Percentiles rank a stretch among this genome's conserved stretches.
phyloP scores from a whole-genome alignment of 1,140 invertebrate species.

The Acromyrmex heyeri region DNA sequence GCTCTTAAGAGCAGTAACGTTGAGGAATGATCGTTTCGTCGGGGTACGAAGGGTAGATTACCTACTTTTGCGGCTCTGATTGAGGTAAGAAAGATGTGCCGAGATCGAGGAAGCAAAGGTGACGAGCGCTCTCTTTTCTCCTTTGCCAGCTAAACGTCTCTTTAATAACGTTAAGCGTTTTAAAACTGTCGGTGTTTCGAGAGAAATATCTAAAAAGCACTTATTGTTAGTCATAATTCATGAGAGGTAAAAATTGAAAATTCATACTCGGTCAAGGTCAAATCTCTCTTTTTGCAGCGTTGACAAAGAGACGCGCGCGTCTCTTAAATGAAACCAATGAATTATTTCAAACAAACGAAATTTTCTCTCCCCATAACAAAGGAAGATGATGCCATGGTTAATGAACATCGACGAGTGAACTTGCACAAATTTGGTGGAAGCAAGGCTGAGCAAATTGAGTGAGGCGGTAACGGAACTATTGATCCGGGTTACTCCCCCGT shows the following conservation, averaged over 20 bases:
- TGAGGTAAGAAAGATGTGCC: constrained; percentile 5
- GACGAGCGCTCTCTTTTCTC: not conserved
- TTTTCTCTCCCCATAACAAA: not conserved
- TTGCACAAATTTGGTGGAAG: constrained; percentile 72
- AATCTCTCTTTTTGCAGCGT: not conserved
- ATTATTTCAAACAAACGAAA: constrained; percentile 18
- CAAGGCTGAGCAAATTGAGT: constrained; percentile 75
- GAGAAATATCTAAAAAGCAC: constrained; percentile 21
- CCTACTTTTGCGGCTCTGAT: not conserved
- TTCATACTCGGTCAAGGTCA: constrained; percentile 15
- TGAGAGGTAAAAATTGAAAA: constrained; percentile 46
- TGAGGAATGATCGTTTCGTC: constrained; percentile 28
- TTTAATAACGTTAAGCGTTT: constrained; percentile 20
- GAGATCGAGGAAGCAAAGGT: not conserved
- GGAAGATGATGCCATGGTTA: constrained; percentile 62
- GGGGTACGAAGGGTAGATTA: constrained; percentile 14
- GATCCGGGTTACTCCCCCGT: constrained; percentile 63
- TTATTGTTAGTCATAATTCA: constrained; percentile 43
- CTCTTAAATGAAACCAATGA: not conserved
- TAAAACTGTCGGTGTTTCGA: not conserved
- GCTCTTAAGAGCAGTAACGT: constrained; percentile 10
- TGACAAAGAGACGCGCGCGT: not conserved
- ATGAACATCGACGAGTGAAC: constrained; percentile 75
- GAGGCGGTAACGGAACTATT: constrained; percentile 77
- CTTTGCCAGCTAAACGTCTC: constrained; percentile 29